phyloP scores from a whole-genome alignment of 2,113 vertebrate genomes.

The Sinocyclocheilus maitianheensis region DNA sequence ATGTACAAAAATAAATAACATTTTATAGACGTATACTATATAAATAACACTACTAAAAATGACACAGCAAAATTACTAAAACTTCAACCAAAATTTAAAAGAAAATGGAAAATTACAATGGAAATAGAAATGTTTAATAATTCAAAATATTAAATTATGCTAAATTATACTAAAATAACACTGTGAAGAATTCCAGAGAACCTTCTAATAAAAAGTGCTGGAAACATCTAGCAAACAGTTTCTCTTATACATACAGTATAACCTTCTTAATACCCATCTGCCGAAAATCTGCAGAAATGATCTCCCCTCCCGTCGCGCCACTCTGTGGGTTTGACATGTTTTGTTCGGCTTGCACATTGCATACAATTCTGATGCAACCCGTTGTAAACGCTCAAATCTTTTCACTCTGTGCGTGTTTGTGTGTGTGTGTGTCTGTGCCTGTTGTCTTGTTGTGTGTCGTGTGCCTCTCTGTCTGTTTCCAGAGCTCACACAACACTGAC shows the following conservation, averaged over 20 bases:
- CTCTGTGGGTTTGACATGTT: constrained; percentile 40
- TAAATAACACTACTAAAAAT: too few relatives aligned
- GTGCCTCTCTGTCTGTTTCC: constrained; percentile 45
- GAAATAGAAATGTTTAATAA: too few relatives aligned
- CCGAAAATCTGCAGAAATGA: not conserved
- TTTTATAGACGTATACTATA: too few relatives aligned
- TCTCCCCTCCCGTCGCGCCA: constrained; percentile 15
- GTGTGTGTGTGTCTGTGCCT: constrained; percentile 15
- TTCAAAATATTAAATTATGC: too few relatives aligned
- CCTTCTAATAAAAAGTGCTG: not conserved
- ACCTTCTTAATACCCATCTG: not conserved
- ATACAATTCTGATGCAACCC: constrained; percentile 59
- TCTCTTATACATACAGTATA: not conserved
- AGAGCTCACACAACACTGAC: constrained; percentile 46
- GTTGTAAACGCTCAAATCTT: constrained; percentile 51
- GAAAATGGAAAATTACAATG: too few relatives aligned
- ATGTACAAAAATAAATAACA: too few relatives aligned
- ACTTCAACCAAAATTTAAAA: too few relatives aligned
- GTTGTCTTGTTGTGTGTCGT: constrained; percentile 35
- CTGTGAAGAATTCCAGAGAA: not conserved
- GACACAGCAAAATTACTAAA: too few relatives aligned
- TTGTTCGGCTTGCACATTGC: constrained; percentile 45
- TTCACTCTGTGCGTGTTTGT: not conserved
- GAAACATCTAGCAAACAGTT: not conserved
- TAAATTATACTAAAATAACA: too few relatives aligned